Conservation (phyloP, 2,113 vertebrate species). For the Hassar affinis region DNA sequence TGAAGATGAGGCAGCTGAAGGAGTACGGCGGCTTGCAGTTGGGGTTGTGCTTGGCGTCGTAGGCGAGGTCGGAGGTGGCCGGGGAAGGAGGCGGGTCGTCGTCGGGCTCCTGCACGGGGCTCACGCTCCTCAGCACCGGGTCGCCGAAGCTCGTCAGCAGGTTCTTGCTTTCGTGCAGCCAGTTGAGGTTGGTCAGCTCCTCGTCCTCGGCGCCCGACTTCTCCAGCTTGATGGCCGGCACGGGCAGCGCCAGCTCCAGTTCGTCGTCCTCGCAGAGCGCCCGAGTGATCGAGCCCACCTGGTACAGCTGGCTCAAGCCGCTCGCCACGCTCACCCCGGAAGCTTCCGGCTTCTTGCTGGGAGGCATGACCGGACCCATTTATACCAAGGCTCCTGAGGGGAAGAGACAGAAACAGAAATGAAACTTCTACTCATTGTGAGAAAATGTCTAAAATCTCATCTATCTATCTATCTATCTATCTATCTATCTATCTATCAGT, state of each 20-base stretch:
- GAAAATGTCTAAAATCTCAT: no score
- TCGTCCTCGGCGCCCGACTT: conserved; percentile 82
- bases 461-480: no score
- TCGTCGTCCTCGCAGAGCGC: conserved; percentile 83
- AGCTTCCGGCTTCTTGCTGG: conserved; percentile 89
- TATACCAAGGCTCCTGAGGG: conserved; percentile 77
- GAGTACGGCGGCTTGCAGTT: conserved; percentile 91
- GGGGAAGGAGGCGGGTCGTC: conserved; percentile 84
- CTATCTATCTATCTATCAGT: no score
- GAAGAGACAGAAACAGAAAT: conserved; percentile 42
- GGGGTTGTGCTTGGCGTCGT: conserved; percentile 87
- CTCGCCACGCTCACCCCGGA: conserved; percentile 85
- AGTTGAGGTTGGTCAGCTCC: conserved; percentile 89
- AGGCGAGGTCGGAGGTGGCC: conserved; percentile 82
- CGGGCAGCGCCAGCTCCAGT: conserved; percentile 81
- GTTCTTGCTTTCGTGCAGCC: conserved; percentile 88
- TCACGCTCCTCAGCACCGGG: conserved; percentile 83
- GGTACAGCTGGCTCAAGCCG: conserved; percentile 80
- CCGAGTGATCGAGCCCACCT: conserved; percentile 76
- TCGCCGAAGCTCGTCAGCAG: conserved; percentile 90
- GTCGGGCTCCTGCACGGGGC: conserved; percentile 82
- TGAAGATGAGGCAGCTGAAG: conserved; percentile 94
- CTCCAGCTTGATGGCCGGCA: conserved; percentile 78
- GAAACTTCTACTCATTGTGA: no score
- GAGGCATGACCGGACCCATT: conserved; percentile 95